Conservation (phyloP, 2,888 invertebrate species). For the Liodrosophila aerea region DNA sequence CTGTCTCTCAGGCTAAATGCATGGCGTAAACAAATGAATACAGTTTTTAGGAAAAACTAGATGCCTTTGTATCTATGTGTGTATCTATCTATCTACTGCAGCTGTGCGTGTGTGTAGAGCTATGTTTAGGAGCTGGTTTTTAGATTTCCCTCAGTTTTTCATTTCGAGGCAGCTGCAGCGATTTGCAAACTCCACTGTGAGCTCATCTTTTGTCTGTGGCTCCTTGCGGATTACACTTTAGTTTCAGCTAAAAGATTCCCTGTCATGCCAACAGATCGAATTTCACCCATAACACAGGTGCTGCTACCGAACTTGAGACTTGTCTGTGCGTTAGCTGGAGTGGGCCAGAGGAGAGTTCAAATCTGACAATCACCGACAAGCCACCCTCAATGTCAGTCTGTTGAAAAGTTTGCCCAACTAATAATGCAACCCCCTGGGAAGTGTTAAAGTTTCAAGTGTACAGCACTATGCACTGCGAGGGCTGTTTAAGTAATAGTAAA, state of each 20-base stretch:
- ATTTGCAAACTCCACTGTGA: constrained; percentile 44
- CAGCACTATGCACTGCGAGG: constrained; percentile 22
- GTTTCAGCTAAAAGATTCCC: constrained; percentile 31
- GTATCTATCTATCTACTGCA: constrained; percentile 17
- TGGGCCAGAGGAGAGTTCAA: background rate
- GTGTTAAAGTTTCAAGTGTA: constrained; percentile 44
- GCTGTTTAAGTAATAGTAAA: constrained; percentile 3
- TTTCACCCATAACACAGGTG: constrained; percentile 50
- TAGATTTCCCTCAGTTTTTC: constrained; percentile 12
- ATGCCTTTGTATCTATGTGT: constrained; percentile 34
- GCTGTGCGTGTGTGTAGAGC: constrained; percentile 14
- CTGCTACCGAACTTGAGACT: too few relatives aligned
- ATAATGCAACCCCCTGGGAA: constrained; percentile 52
- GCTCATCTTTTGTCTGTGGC: constrained; percentile 36
- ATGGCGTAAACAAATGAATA: constrained; percentile 57
- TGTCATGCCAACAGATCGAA: constrained; percentile 43
- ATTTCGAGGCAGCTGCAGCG: constrained; percentile 26
- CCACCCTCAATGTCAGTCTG: constrained; percentile 37
- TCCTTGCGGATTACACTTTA: constrained; percentile 44
- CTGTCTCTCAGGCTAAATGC: constrained; percentile 31
- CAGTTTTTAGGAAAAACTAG: constrained; percentile 49
- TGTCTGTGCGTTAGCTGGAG: too few relatives aligned
- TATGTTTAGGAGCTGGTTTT: constrained; percentile 40
- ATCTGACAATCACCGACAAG: constrained; percentile 5
- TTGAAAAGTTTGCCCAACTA: constrained; percentile 51